Base-by-base conservation (phyloP, 2,797 vertebrate genomes). In the Cryptoprocta ferox region DNA sequence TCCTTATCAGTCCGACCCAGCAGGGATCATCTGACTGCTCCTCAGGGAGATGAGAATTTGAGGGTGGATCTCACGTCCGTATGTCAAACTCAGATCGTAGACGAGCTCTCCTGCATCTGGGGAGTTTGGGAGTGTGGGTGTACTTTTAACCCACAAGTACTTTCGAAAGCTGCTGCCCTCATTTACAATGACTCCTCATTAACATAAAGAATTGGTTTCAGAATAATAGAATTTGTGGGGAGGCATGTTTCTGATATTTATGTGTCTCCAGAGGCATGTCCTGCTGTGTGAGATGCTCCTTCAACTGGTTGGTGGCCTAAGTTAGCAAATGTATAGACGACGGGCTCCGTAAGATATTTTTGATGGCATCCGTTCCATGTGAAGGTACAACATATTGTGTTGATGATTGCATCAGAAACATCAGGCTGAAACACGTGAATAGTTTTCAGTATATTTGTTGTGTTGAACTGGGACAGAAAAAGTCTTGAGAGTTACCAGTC, bases 1-100 rank as follows among this genome's bases (percentile, higher is more conserved):
- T 94, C 97, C 63, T 96, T 91, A 94, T 95, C 97, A 97, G 80
- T 86, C 96, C 96, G 96, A 96, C 93, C 94, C 94, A 88, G 61
- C 84, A 76, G 37, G 73, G 45, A 12, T 91, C 97, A 79, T 97
- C 89, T 94, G 92, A 96, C 87, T 82, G 24, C n/a, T 87, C 80
- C 42, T n/a, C 14, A 2, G 94, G 96, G 94, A 95, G 88, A 97
- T 66, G 92, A 97, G 90, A 85, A 92, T 96, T 93, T 56, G 56
- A 26, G 93, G 95, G 95, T 32, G 39, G 82, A 56, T 81, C 91
- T 84, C 6, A 1, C 56, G 96, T 97, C 89, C 97, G 30, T 70
- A 11, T 61, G 32, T 68, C 16, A 4, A 95, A 9, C 66, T 94
- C 11, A 73, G 93, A 90, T 24, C 45, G 32, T 80, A 13, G 42